These are phyloP conservation scores for Alsophila aescularia DNA, from an alignment of 2,888 invertebrate species.

Conservation along the genomic window DNA sequence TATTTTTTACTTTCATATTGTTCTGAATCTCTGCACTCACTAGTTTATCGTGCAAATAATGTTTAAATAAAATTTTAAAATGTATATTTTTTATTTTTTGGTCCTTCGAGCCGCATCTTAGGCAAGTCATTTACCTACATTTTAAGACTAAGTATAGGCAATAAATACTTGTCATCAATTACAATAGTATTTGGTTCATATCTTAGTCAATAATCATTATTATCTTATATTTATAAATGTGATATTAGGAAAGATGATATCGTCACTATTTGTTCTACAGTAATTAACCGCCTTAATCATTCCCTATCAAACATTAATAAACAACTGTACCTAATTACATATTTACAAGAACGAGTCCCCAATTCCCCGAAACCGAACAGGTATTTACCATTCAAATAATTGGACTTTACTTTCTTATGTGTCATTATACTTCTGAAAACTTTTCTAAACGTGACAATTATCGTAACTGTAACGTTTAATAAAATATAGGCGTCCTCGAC, in stretches of 20 bases:
- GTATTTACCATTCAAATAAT: constrained; percentile 47
- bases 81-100: constrained; percentile 20
- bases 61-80: constrained; percentile 43
- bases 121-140: no score
- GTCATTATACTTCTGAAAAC: constrained; percentile 56
- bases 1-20: constrained; percentile 43
- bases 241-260: not conserved
- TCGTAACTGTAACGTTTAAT: constrained; percentile 61
- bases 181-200: no score
- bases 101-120: constrained; percentile 10
- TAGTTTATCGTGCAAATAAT: constrained; percentile 60
- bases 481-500: constrained; percentile 55
- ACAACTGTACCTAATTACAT: constrained; percentile 43
- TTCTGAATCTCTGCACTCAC: constrained; percentile 63
- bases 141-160: no score
- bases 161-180: no score
- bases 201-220: no score
- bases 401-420: constrained; percentile 43
- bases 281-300: constrained; percentile 39
- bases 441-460: constrained; percentile 68
- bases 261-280: constrained; percentile 7
- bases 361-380: constrained; percentile 38
- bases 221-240: no score
- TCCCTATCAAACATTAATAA: constrained; percentile 44
- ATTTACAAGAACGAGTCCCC: constrained; percentile 15